Percentiles rank a stretch among this genome's conserved stretches.
Evolutionary conservation across 1,140 invertebrate genomes (phyloP).

Genomic region (Saccostrea echinata): DNA sequence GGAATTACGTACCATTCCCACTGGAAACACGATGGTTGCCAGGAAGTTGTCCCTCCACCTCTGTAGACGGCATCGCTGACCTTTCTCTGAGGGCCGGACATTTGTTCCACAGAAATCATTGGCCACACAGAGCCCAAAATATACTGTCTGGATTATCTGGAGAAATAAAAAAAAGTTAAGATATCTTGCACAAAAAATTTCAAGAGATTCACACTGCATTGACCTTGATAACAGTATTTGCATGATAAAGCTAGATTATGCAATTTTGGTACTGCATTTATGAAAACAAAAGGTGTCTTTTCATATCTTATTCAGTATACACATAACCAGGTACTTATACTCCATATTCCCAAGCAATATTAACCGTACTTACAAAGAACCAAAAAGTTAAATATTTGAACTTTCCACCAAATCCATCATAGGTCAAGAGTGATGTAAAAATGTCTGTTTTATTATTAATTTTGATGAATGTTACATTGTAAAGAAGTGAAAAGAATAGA

Average conservation of each 20-base stretch:
- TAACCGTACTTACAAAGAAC: constrained; percentile 87
- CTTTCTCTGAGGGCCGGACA: constrained; percentile 56
- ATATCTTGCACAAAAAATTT: not conserved
- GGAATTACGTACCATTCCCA: constrained; percentile 77
- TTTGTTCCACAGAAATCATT: constrained; percentile 67
- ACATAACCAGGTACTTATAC: not conserved
- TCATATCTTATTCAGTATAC: not conserved
- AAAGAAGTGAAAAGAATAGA: not conserved
- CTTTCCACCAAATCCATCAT: constrained; percentile 84
- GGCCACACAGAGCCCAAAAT: constrained; percentile 70
- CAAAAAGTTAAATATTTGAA: constrained; percentile 93
- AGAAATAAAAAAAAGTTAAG: constrained; percentile 53
- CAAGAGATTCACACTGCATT: not conserved
- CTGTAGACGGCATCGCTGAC: constrained; percentile 81
- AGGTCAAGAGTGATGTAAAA: not conserved
- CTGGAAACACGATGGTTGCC: constrained; percentile 87
- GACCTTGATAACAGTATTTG: no score
- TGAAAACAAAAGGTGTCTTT: no score
- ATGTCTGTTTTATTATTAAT: not conserved
- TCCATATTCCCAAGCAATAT: not conserved
- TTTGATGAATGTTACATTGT: not conserved
- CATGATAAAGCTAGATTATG: no score
- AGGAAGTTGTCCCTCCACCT: constrained; percentile 87
- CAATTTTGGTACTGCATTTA: no score
- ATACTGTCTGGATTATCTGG: constrained; percentile 82